Evolutionary conservation across 2,113 vertebrate genomes (phyloP), one percentile per base, ranked within the genome.

Genomic region (Tyto alba): DNA sequence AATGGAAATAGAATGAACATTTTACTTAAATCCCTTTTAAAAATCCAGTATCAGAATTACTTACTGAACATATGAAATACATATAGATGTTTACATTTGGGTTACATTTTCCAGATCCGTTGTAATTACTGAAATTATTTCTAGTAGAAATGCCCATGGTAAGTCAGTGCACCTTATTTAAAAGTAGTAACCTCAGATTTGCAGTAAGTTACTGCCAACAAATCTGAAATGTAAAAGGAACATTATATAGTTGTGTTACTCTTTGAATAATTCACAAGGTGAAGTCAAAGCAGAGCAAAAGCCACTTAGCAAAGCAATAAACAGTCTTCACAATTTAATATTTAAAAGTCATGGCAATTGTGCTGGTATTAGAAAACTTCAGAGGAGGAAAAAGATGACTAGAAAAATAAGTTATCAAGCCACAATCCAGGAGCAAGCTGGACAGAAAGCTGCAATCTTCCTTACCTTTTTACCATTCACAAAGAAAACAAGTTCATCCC

Each of bases 381-480:
- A 78, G 40, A 86, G 32, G 41, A 79, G 22, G 14, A 81, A 83
- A 57, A 91, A 56, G 40, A 56, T 29, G 0, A 56, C 60, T 64
- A 81, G 74, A 56, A 72, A 78, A 80, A n/a, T 12, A 62, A 88
- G 21, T 7, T 68, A 94, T 53, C 45, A 63, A 93, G 47, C 18
- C 38, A 88, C 47, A 64, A 4, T 27, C 52, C 73, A 75, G 83
- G 8, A 88, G n/a, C 16, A 91, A 89, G 47, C n/a, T 12, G 5
- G 43, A 45, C 32, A 93, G 80, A 76, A 85, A 90, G 47, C 30
- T 63, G 45, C 25, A 68, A 36, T 57, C 53, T 77, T 80, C 67
- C 97, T 97, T 98, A 99, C 99, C 99, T 99, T 99, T 97, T 97
- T 99, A 43, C 99, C 99, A 89, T 99, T 99, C 59, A 99, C 98